Base-by-base conservation (phyloP, 2,113 vertebrate species). In the Festucalex cinctus region DNA sequence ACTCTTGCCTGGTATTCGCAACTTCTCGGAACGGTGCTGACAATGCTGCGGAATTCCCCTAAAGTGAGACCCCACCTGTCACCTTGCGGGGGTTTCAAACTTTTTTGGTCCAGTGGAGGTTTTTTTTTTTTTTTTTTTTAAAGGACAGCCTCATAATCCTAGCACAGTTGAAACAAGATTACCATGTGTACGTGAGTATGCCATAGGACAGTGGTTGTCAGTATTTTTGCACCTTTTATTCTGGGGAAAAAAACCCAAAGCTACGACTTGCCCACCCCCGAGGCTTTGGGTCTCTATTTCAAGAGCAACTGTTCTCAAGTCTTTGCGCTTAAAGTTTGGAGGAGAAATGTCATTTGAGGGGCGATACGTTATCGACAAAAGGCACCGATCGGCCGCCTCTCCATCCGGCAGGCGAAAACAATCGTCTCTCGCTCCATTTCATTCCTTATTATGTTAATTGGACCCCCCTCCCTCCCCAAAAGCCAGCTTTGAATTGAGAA, bases 401-500 rank as follows among this genome's bases (percentile, higher is more conserved):
- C 64, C 71, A 41, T 70, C 65, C 35, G 66, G 66, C 83, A 76
- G 66, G 76, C 85, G 74, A 74, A 88, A 88, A 83, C 74, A 75
- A 75, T 83, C 68, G 71, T 61, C 48, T 44, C 70, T 68, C 14
- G 39, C 76, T 77, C 73, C 65, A 59, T 85, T 86, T 86, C 61
- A 63, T 80, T 81, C 56, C 68, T 78, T 83, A 75, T 80, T 81
- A 76, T 85, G 76, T 79, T 83, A 85, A 89, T 89, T 83, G 63
- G 65, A 77, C 77, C 71, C 66, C 59, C 75, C 71, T 63, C 65
- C 74, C 65, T 71, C 65, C 10, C 58, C 9, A 24, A 65, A 82
- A 79, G 69, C 75, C 69, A 66, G 67, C 76, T 62, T 68, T 80
- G 79, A 83, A 79, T 83, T 73, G 41, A 53, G 59, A 61, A 68